Evolutionary conservation across 1,140 invertebrate genomes (phyloP).

Genomic region (Trichogramma pretiosum): DNA sequence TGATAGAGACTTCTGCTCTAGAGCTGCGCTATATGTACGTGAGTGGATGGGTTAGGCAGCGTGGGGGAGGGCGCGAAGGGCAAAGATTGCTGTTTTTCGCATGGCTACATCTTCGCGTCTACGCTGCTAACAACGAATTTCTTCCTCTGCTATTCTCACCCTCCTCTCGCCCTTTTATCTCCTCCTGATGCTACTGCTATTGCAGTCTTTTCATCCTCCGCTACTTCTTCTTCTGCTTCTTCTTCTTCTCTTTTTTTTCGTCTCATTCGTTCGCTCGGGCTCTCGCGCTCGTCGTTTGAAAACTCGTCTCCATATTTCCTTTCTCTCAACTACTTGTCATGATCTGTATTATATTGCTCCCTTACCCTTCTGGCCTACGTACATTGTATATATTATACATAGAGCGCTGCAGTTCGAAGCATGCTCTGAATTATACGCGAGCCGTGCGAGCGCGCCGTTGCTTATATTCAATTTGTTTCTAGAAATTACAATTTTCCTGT

Average conservation of each 20-base stretch:
- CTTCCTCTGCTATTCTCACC: conserved; percentile 14
- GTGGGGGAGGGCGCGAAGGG: no score
- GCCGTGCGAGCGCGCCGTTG: conserved; percentile 39
- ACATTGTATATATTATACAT: no score
- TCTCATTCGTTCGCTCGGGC: conserved; percentile 17
- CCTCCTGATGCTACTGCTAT: conserved; percentile 2
- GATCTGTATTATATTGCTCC: conserved; percentile 36
- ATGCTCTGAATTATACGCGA: no score
- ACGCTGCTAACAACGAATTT: conserved; percentile 7
- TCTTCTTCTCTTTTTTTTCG: conserved; percentile 22
- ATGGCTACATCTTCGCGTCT: conserved; percentile 30
- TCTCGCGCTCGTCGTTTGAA: conserved; percentile 21
- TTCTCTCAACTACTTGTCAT: conserved; percentile 29
- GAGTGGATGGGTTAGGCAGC: no score
- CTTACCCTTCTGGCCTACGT: conserved; percentile 18
- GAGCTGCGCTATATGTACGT: no score
- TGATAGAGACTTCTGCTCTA: no score
- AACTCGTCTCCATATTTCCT: conserved; percentile 16
- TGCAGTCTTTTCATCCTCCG: neutral
- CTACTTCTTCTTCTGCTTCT: conserved; percentile 2
- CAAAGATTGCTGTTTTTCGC: conserved; percentile 41
- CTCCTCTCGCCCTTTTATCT: conserved; percentile 9
- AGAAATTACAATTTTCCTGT: conserved; percentile 42
- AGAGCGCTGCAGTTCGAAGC: no score
- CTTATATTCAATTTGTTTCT: conserved; percentile 43